A percentile compares a stretch with the other conserved stretches of the same genome.
phyloP scores from a whole-genome alignment of 2,888 invertebrate genomes.

The Sepioteuthis lessoniana region DNA sequence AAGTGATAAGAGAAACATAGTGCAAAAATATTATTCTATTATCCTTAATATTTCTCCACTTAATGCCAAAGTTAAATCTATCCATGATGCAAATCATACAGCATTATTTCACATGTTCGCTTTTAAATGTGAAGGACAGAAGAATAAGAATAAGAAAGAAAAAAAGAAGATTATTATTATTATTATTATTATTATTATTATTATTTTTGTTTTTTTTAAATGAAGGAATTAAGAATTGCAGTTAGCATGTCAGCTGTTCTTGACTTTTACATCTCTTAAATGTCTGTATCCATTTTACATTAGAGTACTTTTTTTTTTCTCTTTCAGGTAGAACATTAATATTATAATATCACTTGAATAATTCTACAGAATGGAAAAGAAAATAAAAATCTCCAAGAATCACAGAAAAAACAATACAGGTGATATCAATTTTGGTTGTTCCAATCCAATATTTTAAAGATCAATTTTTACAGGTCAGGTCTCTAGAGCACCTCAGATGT shows the following conservation, averaged over 20 bases:
- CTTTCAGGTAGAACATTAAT: background rate
- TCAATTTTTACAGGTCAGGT: background rate
- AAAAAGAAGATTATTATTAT: too few relatives aligned
- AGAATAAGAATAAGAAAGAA: background rate
- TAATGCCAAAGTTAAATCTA: background rate
- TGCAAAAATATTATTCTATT: too few relatives aligned
- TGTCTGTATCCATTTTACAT: background rate
- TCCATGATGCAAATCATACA: background rate
- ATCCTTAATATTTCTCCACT: background rate
- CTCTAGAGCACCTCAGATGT: background rate
- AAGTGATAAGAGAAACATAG: too few relatives aligned
- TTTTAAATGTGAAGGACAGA: background rate
- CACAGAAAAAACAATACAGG: background rate
- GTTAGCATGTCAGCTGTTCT: background rate
- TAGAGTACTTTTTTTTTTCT: background rate
- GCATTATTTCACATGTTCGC: background rate
- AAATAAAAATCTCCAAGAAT: background rate
- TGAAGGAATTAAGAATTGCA: background rate
- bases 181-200: too few relatives aligned
- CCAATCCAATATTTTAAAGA: background rate
- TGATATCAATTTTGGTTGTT: background rate
- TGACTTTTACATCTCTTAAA: conserved; percentile 23
- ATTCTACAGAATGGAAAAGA: background rate
- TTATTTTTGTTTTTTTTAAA: too few relatives aligned
- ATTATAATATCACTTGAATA: background rate